These are phyloP conservation scores for Rhinella marina DNA, from an alignment of 2,797 vertebrate genomes.

Conservation along the genomic window DNA sequence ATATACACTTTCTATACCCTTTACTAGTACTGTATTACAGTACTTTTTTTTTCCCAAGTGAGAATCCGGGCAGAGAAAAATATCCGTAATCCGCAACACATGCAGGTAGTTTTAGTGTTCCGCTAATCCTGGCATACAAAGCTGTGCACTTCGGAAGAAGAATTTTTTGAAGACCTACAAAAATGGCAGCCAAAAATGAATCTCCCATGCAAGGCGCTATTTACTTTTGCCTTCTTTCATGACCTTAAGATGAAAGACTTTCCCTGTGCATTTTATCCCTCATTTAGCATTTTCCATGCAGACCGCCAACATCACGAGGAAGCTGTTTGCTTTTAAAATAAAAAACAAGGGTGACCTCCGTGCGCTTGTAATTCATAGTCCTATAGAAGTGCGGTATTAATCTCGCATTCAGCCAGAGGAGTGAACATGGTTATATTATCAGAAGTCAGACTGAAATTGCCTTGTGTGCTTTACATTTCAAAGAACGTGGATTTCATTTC, in stretches of 20 bases:
- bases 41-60: too few species aligned
- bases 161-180: not conserved
- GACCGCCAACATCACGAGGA: not conserved
- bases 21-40: too few species aligned
- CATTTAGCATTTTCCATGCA: conserved; percentile 16
- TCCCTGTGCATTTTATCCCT: conserved; percentile 12
- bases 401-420: not conserved
- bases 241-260: conserved; percentile 2
- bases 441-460: conserved; percentile 38
- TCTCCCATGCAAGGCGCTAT: not conserved
- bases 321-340: not conserved
- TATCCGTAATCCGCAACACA: too few species aligned
- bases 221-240: conserved; percentile 6
- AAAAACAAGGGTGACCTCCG: conserved; percentile 4
- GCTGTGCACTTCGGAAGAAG: not conserved
- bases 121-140: too few species aligned
- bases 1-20: too few species aligned
- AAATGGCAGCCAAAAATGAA: not conserved
- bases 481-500: conserved; percentile 43
- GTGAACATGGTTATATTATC: conserved; percentile 39
- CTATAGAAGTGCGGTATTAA: conserved; percentile 24
- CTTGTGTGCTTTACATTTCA: conserved; percentile 36
- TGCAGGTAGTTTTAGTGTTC: too few species aligned
- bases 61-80: too few species aligned
- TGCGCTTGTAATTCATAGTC: conserved; percentile 30